Base-by-base conservation (phyloP, 2,113 vertebrate genomes). In the Rhinolophus ferrumequinum region DNA sequence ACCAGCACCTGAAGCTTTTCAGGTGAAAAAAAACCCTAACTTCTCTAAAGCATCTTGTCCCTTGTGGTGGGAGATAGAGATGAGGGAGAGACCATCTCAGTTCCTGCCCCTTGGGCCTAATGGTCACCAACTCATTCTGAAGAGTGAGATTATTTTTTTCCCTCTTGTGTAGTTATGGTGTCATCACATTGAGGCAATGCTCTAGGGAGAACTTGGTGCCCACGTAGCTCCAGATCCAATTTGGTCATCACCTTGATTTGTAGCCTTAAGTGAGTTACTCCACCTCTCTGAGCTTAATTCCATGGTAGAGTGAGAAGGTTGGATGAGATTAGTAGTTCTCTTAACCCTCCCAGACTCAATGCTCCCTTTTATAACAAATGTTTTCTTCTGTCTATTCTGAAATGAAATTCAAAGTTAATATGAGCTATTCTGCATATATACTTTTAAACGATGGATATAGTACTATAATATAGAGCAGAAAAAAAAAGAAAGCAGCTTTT, bases 401-500 rank as follows among this genome's bases (percentile, higher is more conserved):
- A 84, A 67, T 75, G 58, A 92, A 79, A 84, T 24, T 83, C 47
- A 50, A 70, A 89, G 60, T 93, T 52, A 70, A 41, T 50, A 35
- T 62, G 50, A 47, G 38, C 10, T 79, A 66, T 41, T 21, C 44
- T 54, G 21, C 18, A 88, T 14, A 33, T 58, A 35, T 41, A 16
- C 44, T 83, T 95, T 82, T 47, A 82, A 85, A 66, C 18, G 83
- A 38, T 28, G 52, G 38, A 26, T 75, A 11, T 30, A 82, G 35
- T 44, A 69, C 50, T 44, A 4, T 41, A 66, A 66, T 60, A 60
- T 54, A 66, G 96, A 85, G 38, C 10, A 84, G 69, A 54, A 75
- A 64, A 79, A 79, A 93, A n/a, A 21, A 60, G n/a, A 88, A 93
- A 73, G 3, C 8, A 69, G 38, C 21, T 77, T 92, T 96, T 44